Evolutionary conservation across 1,140 invertebrate genomes (phyloP), one percentile per base, ranked within the genome.

Genomic region (Globodera rostochiensis): DNA sequence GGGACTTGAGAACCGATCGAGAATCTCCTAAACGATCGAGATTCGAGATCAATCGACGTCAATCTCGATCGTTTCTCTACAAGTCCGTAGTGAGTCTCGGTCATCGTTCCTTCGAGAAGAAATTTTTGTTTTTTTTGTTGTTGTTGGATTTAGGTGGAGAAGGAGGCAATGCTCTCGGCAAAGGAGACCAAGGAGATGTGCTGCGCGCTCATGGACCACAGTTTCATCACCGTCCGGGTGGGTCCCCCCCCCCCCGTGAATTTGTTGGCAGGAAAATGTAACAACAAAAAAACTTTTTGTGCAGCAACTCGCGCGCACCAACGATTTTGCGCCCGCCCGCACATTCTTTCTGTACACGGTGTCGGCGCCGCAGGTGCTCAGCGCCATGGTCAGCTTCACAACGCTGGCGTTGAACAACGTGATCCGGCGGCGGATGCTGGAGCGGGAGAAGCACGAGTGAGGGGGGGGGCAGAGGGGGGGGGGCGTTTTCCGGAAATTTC

Each of bases 161-260:
- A 87, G 50, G 50, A 77, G 25, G 85, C 85, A n/a, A 85, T 85
- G 84, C 70, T 85, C 15, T 75, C 84, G 45, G 64, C 85, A 6
- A 85, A 85, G 74, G 84, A 85, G 57, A 80, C 84, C 6, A 85
- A 85, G 73, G 82, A 86, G 50, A 36, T 87, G 5, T 84, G 67
- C 70, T 81, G 83, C 67, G 46, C 70, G 13, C 69, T 85, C 70
- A 36, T 85, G 60, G 84, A 85, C n/a, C 74, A 77, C 57, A 83
- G 71, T 74, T 85, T 87, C 60, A 85, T 85, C 47, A 74, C 87
- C 13, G 82, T 57, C 25, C 49, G 84, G 50, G 84, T 84, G 73
- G 73, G 60, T 77, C 5, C n/a, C 60, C 15, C 21, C 25, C 25
- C 25, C 25, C 25, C 25, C 25, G 1, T 25, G 0, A 25, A 25